Percentiles rank a stretch among this genome's conserved stretches.
phyloP scores from a whole-genome alignment of 1,140 invertebrate species.

The Coelopa frigida region DNA sequence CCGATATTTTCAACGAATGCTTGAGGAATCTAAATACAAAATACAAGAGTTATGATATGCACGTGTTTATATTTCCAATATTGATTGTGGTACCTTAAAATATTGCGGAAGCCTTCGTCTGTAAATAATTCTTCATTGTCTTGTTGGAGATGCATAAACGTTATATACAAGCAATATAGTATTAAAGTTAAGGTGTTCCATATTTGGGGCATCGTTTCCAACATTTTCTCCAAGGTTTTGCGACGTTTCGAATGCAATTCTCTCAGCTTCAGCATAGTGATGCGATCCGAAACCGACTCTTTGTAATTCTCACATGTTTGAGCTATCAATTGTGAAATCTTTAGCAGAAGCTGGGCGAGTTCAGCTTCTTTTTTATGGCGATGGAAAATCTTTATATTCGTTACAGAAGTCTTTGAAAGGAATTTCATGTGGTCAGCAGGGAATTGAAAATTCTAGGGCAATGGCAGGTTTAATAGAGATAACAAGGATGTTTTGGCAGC shows the following conservation, averaged over 20 bases:
- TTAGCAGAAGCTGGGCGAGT: constrained; percentile 10
- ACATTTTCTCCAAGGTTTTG: constrained; percentile 11
- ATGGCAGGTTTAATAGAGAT: no score
- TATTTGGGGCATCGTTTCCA: constrained; percentile 9
- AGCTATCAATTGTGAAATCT: constrained; percentile 8
- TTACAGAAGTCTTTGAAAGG: no score
- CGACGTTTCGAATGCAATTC: constrained; percentile 15
- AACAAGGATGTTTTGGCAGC: background rate
- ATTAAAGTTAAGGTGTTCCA: background rate
- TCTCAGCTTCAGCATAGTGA: constrained; percentile 4
- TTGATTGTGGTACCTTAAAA: constrained; percentile 7
- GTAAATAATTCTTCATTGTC: no score
- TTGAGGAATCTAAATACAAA: constrained; percentile 15
- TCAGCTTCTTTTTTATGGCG: constrained; percentile 14
- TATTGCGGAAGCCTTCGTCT: no score
- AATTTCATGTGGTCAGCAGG: no score
- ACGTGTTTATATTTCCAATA: no score
- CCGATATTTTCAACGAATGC: constrained; percentile 7
- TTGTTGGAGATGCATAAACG: background rate
- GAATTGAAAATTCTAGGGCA: no score
- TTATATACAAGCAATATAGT: background rate
- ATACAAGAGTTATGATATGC: no score
- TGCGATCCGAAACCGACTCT: constrained; percentile 2
- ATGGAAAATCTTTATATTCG: constrained; percentile 14
- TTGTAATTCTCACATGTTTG: constrained; percentile 9